Evolutionary conservation across 2,113 vertebrate genomes (phyloP).

Genomic region (Gnathonemus longibarbis): DNA sequence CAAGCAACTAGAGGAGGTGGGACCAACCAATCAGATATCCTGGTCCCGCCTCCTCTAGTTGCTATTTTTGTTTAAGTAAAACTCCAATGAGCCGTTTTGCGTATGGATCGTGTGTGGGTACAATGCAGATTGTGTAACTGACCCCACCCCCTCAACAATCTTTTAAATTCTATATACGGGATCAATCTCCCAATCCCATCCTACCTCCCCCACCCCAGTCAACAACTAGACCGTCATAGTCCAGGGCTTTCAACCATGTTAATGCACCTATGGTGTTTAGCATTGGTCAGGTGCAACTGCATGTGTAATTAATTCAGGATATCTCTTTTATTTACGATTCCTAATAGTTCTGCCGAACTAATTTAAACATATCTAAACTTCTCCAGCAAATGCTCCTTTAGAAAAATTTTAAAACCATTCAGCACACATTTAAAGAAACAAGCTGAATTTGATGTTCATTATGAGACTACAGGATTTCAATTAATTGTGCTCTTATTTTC

Average conservation of each 20-base stretch:
- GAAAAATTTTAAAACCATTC: not conserved
- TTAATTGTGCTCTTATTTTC: slow-evolving; percentile 45
- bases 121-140: not conserved
- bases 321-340: not conserved
- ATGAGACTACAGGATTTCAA: slow-evolving; percentile 27
- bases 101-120: not conserved
- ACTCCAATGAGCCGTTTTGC: no score
- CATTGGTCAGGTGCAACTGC: not conserved
- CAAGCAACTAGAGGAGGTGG: no score
- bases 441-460: not conserved
- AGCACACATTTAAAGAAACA: not conserved
- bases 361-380: not conserved
- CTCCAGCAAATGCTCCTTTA: slow-evolving; percentile 51
- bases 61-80: no score
- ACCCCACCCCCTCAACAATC: not conserved
- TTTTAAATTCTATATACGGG: not conserved
- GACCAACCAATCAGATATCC: no score
- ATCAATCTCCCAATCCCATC: not conserved
- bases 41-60: no score
- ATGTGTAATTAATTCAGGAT: not conserved
- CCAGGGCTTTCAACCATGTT: not conserved
- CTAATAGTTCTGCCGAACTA: not conserved
- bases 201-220: not conserved
- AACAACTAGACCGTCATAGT: not conserved
- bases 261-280: not conserved